Evolutionary conservation across 2,888 invertebrate genomes (phyloP), one percentile per base, ranked within the genome.

Genomic region (Parnassius smintheus): DNA sequence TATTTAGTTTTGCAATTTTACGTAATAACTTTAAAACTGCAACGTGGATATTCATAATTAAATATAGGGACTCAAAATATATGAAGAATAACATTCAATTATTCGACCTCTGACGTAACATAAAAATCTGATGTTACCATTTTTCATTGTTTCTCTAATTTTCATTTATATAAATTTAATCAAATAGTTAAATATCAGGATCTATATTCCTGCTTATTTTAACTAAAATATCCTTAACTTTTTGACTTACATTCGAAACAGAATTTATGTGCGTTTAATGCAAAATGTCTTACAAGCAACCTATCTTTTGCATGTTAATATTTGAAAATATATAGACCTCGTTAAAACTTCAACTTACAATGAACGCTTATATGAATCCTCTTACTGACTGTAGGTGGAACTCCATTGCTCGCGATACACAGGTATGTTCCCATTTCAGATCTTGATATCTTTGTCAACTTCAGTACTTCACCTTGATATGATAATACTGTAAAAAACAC

Each of bases 381-480:
- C 92, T 97, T 97, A 90, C 96, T 97, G 83, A 97, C 96, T 65
- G 96, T 95, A 61, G 97, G 97, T 57, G 97, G 97, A 63, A 97
- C 95, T 53, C 96, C 96, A 83, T 98, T 98, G 75, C 96, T 94
- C 65, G 97, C 97, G 76, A 97, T 97, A 92, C 97, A 98, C 77
- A 97, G 93, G 92, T 97, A 98, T 68, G 96, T 96, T 59, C 97
- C 97, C 97, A 97, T 97, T 88, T 97, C 97, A 54, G 96, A 95
- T 72, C 98, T 94, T 64, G 96, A 95, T 85, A 98, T 95, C 92
- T 96, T 97, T 75, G 94, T 93, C 80, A 98, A 91, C 81, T 94
- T 95, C 75, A 98, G 88, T 71, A 95, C 94, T 85, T 96, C 96
- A 65, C 97, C 97, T 80, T 96, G 95, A 86, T 94, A 95, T 68